Percentiles rank a stretch among this genome's conserved stretches.
phyloP scores from a whole-genome alignment of 2,113 vertebrate species.

The Corvus moneduloides region DNA sequence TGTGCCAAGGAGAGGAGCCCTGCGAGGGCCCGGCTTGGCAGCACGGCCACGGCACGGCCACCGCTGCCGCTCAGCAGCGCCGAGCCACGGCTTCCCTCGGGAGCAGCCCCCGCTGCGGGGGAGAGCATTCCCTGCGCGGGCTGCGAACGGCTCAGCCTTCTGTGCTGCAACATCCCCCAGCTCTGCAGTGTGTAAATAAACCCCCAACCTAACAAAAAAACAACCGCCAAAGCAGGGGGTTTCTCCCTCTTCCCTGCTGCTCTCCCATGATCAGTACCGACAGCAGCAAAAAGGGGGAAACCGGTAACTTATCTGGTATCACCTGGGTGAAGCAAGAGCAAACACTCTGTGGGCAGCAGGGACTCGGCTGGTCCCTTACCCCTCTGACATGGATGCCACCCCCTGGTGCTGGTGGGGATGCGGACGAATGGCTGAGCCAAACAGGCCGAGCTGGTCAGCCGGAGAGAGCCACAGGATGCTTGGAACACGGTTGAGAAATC shows the following conservation, averaged over 20 bases:
- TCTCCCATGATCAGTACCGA: accelerated
- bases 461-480: background rate
- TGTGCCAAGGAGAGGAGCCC: background rate
- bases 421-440: background rate
- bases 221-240: background rate
- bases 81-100: background rate
- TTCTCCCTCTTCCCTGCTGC: background rate
- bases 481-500: background rate
- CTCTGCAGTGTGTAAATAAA: background rate
- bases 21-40: accelerated
- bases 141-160: background rate
- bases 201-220: accelerated
- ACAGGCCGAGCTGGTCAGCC: background rate
- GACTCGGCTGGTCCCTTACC: background rate
- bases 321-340: background rate
- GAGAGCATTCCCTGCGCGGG: background rate
- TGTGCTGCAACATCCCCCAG: background rate
- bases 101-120: background rate
- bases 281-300: background rate
- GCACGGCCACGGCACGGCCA: background rate
- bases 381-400: accelerated
- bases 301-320: accelerated
- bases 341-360: accelerated
- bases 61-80: background rate
- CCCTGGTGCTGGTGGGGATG: accelerated